Conservation (phyloP, 2,113 vertebrate genomes). For the Cathartes aura region DNA sequence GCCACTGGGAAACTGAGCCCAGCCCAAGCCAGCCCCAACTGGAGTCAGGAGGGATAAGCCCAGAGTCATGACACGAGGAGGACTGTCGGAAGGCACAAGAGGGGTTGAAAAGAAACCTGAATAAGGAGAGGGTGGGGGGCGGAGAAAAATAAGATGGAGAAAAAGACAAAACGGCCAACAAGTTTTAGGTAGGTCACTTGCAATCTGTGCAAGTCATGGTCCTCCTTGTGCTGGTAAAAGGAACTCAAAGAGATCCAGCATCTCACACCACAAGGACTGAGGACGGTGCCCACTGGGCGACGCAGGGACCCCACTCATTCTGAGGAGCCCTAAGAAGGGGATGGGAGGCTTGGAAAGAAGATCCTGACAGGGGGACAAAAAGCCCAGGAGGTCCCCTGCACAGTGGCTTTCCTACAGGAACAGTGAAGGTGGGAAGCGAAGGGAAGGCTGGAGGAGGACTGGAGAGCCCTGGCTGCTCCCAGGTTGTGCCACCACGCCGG, state of each 20-base stretch:
- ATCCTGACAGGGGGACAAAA: neutral
- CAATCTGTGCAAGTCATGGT: neutral
- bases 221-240: neutral
- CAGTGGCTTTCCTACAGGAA: neutral
- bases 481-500: neutral
- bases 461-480: neutral
- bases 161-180: neutral
- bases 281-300: neutral
- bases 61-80: neutral
- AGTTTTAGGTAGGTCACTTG: neutral
- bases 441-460: neutral
- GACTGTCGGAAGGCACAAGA: neutral
- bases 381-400: neutral
- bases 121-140: neutral
- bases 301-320: neutral
- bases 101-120: neutral
- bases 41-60: neutral
- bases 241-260: neutral
- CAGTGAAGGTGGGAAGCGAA: neutral
- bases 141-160: neutral
- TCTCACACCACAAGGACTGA: neutral
- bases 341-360: neutral
- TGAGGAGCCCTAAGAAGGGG: neutral
- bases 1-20: neutral
- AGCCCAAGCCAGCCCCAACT: neutral